Base-by-base conservation (phyloP, 2,797 vertebrate species). In the Orientallactaga sibirica region DNA sequence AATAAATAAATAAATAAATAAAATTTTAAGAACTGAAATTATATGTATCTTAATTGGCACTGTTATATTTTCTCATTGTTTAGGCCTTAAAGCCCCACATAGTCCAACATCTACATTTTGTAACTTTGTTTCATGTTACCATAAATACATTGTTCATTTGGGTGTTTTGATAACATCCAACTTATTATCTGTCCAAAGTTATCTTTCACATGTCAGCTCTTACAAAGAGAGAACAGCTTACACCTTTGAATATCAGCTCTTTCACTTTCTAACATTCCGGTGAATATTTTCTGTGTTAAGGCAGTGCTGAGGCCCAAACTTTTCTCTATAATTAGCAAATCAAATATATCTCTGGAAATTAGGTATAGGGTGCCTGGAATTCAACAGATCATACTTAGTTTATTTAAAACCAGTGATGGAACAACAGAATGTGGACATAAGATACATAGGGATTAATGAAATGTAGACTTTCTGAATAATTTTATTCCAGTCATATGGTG, bases 391-490 rank as follows among this genome's bases (percentile, higher is more conserved):
- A 88, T 29, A 87, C 25, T 58, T 43, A 76, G 41, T 52, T 25
- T 67, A 94, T 95, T 97, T 70, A 88, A 89, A 96, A 96, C 93
- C 29, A 96, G 86, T n/a, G 55, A 90, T 85, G 52, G 6, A 66
- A 85, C 2, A 24, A 80, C 3, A 96, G 96, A 95, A 97, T 25
- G 11, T 19, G 88, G 97, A 94, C 85, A 61, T 27, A 75, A 81
- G 82, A 43, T 61, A 37, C 85, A 83, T 92, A 96, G 90, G 5
- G 62, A 94, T 96, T 97, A 96, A 94, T 94, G 82, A 97, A 93
- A 95, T 83, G 74, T 95, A 97, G 88, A 96, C 41, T 78, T 77
- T 55, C 2, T 20, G 67, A 29, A 77, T 96, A 33, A 91, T 94
- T 97, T 97, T 87, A 85, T 92, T 74, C 19, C 52, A 89, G 68